Evolutionary conservation across 2,113 vertebrate species (phyloP).

Genomic region (Campylomormyrus numenius): DNA sequence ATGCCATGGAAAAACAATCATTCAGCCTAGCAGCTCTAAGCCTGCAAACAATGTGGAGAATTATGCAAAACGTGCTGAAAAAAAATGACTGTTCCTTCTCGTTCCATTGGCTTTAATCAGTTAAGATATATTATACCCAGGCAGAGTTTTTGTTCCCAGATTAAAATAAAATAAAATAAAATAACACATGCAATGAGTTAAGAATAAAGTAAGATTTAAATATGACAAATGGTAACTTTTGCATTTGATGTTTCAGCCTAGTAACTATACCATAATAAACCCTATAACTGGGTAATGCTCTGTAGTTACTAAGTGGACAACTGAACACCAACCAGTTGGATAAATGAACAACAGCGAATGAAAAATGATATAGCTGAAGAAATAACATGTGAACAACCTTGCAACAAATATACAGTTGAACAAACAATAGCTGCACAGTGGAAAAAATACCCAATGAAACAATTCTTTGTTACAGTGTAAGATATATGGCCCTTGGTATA

Average conservation of each 20-base stretch:
- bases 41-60: slow-evolving; percentile 1
- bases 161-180: background rate
- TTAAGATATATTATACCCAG: background rate
- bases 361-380: background rate
- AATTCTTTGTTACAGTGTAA: background rate
- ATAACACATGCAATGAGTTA: background rate
- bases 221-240: background rate
- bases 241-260: background rate
- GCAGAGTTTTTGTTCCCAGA: background rate
- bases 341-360: background rate
- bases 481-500: background rate
- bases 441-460: background rate
- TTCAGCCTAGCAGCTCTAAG: background rate
- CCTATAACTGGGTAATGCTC: background rate
- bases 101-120: background rate
- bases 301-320: background rate
- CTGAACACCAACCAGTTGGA: background rate
- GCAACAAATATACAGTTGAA: background rate
- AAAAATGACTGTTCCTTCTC: background rate
- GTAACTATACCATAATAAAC: background rate
- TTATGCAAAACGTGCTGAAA: background rate
- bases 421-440: background rate
- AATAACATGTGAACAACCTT: background rate
- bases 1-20: background rate
- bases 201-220: background rate